Percentiles rank a stretch among this genome's conserved stretches.
Conservation (phyloP, 2,113 vertebrate genomes). For the Anguilla japonica region DNA sequence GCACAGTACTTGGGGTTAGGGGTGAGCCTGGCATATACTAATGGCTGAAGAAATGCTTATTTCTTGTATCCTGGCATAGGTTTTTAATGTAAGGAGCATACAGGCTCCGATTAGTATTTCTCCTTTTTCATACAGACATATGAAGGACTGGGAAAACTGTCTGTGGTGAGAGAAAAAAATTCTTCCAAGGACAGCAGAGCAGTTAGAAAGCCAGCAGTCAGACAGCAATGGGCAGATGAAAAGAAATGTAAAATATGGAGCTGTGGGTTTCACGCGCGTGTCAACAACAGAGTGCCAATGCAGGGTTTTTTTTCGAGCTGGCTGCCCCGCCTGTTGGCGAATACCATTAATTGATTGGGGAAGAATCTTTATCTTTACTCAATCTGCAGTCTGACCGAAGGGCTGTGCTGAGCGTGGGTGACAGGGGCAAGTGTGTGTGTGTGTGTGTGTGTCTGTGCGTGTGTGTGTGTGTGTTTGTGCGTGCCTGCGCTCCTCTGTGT, state of each 20-base stretch:
- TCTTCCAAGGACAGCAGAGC: slow-evolving; percentile 1
- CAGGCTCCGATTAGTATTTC: slow-evolving; percentile 4
- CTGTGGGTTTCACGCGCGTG: not conserved
- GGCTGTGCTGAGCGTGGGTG: not conserved
- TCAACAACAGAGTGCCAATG: not conserved
- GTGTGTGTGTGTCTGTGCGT: not conserved
- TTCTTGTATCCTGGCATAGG: not conserved
- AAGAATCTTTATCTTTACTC: slow-evolving; percentile 29
- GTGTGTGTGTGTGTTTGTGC: not conserved
- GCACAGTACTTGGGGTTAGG: not conserved
- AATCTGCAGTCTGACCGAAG: slow-evolving; percentile 5
- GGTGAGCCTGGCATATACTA: not conserved
- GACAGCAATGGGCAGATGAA: not conserved
- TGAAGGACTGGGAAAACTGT: slow-evolving; percentile 10
- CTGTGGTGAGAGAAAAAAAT: not conserved
- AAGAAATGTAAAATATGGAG: slow-evolving; percentile 18
- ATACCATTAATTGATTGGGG: slow-evolving; percentile 21
- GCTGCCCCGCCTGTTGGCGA: not conserved
- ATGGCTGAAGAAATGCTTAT: not conserved
- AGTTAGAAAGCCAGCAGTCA: not conserved
- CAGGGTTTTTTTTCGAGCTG: not conserved
- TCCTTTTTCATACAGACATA: slow-evolving; percentile 5
- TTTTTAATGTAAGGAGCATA: slow-evolving; percentile 12
- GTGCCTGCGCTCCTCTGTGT: not conserved
- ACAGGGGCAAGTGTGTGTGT: not conserved